phyloP scores from a whole-genome alignment of 2,113 vertebrate species.

The Hoplias malabaricus region DNA sequence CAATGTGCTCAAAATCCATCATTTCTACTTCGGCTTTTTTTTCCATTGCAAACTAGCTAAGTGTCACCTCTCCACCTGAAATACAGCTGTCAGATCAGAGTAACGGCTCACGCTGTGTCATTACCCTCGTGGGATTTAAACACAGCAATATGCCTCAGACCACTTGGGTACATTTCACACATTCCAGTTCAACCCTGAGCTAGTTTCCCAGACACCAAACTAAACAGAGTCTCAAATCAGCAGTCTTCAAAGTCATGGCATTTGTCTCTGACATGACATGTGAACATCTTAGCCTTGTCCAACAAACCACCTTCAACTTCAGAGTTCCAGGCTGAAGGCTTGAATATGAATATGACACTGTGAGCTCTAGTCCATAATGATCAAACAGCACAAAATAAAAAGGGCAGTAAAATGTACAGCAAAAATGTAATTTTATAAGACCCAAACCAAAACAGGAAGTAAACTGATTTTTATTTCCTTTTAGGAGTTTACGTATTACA shows the following conservation, averaged over 20 bases:
- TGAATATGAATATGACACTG: background rate
- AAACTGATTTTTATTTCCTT: too few species aligned
- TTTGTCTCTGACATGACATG: background rate
- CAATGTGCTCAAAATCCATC: background rate
- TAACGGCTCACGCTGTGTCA: constrained; percentile 14
- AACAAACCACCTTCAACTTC: too few species aligned
- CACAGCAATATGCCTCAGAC: background rate
- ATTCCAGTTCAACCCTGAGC: background rate
- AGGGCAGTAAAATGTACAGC: too few species aligned
- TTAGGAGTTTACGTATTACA: too few species aligned
- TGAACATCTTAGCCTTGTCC: background rate
- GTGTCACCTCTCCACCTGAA: constrained; percentile 5
- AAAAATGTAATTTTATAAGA: background rate
- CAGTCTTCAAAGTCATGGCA: background rate
- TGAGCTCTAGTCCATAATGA: background rate
- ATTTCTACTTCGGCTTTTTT: too few species aligned
- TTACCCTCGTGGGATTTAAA: constrained; percentile 18
- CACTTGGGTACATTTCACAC: background rate
- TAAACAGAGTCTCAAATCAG: background rate
- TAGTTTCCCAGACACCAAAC: background rate
- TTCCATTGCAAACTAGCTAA: constrained; percentile 24
- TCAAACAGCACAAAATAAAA: background rate
- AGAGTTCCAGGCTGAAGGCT: too few species aligned
- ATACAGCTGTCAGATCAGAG: constrained; percentile 9
- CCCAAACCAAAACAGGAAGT: too few species aligned